phyloP scores from a whole-genome alignment of 2,888 invertebrate species.

The Diogma glabrata region DNA sequence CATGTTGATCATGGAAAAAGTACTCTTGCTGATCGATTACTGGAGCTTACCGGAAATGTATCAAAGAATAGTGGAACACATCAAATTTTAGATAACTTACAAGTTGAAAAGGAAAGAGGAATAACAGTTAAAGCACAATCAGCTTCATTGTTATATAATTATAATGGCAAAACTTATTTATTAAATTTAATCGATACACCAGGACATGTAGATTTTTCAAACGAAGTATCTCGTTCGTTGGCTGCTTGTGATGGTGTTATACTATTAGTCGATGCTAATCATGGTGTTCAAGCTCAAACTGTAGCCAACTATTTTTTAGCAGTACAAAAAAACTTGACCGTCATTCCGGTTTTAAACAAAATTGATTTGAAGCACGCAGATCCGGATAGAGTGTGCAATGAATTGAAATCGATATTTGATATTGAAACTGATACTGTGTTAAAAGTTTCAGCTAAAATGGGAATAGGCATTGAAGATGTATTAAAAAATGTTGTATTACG shows the following conservation, averaged over 20 bases:
- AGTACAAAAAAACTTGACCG: slow-evolving; percentile 62
- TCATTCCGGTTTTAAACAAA: slow-evolving; percentile 93
- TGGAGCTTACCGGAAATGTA: slow-evolving; percentile 82
- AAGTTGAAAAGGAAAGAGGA: slow-evolving; percentile 88
- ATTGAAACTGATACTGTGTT: slow-evolving; percentile 61
- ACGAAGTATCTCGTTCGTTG: slow-evolving; percentile 82
- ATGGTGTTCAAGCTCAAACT: slow-evolving; percentile 94
- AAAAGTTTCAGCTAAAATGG: slow-evolving; percentile 83
- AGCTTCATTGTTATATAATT: slow-evolving; percentile 70
- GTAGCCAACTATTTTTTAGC: slow-evolving; percentile 94
- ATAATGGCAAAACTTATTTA: slow-evolving; percentile 56
- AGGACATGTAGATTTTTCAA: slow-evolving; percentile 95
- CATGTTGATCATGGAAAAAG: slow-evolving; percentile 99
- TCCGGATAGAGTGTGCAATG: slow-evolving; percentile 68
- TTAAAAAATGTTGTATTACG: slow-evolving; percentile 64
- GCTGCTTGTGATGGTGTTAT: slow-evolving; percentile 92
- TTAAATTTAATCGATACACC: slow-evolving; percentile 96
- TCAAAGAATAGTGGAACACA: slow-evolving; percentile 50
- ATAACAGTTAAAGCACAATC: slow-evolving; percentile 98
- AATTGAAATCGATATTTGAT: slow-evolving; percentile 70
- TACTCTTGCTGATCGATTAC: slow-evolving; percentile 87
- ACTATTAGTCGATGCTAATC: slow-evolving; percentile 90
- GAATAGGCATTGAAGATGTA: slow-evolving; percentile 68
- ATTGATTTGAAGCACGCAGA: slow-evolving; percentile 87
- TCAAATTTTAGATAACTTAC: slow-evolving; percentile 66